A percentile compares a stretch with the other conserved stretches of the same genome.
phyloP scores from a whole-genome alignment of 1,140 invertebrate species.

The Conus betulinus region DNA sequence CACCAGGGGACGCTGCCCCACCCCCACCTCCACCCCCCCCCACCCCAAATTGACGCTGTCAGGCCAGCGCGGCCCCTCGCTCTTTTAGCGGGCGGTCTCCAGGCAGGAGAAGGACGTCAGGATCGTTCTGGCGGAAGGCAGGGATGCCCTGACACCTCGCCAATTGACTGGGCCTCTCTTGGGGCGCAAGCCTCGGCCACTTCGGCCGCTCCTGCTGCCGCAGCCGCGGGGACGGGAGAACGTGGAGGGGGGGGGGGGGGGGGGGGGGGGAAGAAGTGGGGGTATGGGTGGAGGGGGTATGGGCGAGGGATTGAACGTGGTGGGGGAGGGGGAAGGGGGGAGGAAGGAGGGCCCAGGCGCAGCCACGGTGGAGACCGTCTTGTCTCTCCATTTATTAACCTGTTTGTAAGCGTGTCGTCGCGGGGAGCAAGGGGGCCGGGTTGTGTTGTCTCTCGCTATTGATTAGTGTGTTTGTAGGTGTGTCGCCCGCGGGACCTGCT shows the following conservation, averaged over 20 bases:
- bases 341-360: neutral
- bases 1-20: constrained; percentile 7
- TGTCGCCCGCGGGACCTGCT: neutral
- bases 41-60: constrained; percentile 36
- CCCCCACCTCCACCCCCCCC: too few species aligned
- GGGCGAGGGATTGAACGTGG: too few species aligned
- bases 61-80: constrained; percentile 18
- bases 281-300: too few species aligned
- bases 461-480: constrained; percentile 3
- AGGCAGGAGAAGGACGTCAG: constrained; percentile 15
- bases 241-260: too few species aligned
- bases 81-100: constrained; percentile 5
- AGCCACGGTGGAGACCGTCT: neutral
- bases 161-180: constrained; percentile 20
- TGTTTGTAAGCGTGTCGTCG: constrained; percentile 32
- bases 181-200: neutral
- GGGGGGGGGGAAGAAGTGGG: too few species aligned
- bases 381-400: constrained; percentile 30
- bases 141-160: constrained; percentile 34
- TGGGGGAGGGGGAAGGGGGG: neutral
- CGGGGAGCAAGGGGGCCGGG: neutral
- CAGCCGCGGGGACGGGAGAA: neutral
- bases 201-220: neutral
- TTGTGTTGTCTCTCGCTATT: neutral
- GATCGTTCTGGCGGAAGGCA: constrained; percentile 14